phyloP scores from a whole-genome alignment of 2,797 vertebrate genomes.

The Holocentrus rufus region DNA sequence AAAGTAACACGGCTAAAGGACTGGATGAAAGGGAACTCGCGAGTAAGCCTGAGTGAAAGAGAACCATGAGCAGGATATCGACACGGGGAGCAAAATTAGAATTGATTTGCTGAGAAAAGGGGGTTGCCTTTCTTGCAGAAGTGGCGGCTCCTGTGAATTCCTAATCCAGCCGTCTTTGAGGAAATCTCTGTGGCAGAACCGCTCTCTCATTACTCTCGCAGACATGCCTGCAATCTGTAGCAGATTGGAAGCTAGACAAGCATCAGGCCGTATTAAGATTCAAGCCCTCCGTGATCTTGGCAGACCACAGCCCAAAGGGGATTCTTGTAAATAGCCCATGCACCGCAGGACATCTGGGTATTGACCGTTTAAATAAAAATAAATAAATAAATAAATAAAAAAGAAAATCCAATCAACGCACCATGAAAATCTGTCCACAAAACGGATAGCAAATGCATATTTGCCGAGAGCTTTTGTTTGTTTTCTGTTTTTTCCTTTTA shows the following conservation, averaged over 20 bases:
- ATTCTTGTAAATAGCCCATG: conserved; percentile 59
- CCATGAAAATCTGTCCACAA: conserved; percentile 34
- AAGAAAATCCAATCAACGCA: conserved; percentile 28
- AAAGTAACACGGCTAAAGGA: conserved; percentile 34
- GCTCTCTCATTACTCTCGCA: conserved; percentile 70
- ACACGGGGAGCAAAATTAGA: conserved; percentile 67
- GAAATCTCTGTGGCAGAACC: conserved; percentile 73
- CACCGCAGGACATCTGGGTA: conserved; percentile 42
- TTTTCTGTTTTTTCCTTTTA: not conserved
- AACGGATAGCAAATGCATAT: conserved; percentile 21
- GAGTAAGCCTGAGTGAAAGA: conserved; percentile 49
- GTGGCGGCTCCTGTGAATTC: conserved; percentile 67
- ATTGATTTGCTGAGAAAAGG: conserved; percentile 68
- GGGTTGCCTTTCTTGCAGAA: conserved; percentile 51
- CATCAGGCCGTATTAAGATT: conserved; percentile 72
- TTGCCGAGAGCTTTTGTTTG: conserved; percentile 2
- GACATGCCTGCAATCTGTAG: conserved; percentile 64
- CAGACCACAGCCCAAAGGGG: conserved; percentile 54
- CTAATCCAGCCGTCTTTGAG: conserved; percentile 73
- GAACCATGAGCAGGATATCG: conserved; percentile 64
- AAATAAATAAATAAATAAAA: too few relatives aligned
- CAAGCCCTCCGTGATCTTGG: conserved; percentile 56
- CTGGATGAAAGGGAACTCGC: conserved; percentile 54
- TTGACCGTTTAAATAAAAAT: conserved; percentile 26
- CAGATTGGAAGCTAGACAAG: conserved; percentile 72